phyloP scores from a whole-genome alignment of 2,888 invertebrate species.

The Cyaniris semiargus region DNA sequence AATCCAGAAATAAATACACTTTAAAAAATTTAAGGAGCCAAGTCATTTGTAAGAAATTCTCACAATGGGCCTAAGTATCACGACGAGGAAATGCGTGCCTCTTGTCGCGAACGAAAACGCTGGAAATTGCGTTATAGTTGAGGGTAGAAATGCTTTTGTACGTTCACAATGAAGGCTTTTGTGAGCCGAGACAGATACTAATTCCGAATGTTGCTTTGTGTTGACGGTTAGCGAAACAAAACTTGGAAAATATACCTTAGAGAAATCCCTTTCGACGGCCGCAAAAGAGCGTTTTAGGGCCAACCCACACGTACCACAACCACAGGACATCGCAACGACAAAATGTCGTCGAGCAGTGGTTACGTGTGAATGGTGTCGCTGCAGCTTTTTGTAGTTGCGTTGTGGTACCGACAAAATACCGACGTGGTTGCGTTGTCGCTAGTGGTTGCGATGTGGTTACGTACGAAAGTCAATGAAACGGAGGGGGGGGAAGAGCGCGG shows the following conservation, averaged over 20 bases:
- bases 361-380: too few species aligned
- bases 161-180: conserved; percentile 57
- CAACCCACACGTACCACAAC: too few species aligned
- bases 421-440: too few species aligned
- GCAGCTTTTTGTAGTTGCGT: too few species aligned
- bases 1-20: neutral
- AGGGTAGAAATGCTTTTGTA: conserved; percentile 56
- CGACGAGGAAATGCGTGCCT: conserved; percentile 51
- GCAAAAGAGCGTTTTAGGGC: conserved; percentile 35
- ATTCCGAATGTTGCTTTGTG: conserved; percentile 59
- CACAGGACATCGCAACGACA: too few species aligned
- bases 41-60: conserved; percentile 57
- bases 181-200: conserved; percentile 65
- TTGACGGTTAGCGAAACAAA: conserved; percentile 51
- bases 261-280: conserved; percentile 18
- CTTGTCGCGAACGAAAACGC: conserved; percentile 52
- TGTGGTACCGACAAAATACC: too few species aligned
- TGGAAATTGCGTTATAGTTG: conserved; percentile 59
- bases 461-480: too few species aligned
- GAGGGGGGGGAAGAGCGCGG: too few species aligned
- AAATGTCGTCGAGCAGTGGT: too few species aligned
- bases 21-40: conserved; percentile 39
- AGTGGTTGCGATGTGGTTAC: too few species aligned
- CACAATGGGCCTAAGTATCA: conserved; percentile 51
- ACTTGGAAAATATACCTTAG: conserved; percentile 47